These are phyloP conservation scores for Neodiprion pinetum DNA, from an alignment of 1,140 invertebrate genomes.

Conservation along the genomic window DNA sequence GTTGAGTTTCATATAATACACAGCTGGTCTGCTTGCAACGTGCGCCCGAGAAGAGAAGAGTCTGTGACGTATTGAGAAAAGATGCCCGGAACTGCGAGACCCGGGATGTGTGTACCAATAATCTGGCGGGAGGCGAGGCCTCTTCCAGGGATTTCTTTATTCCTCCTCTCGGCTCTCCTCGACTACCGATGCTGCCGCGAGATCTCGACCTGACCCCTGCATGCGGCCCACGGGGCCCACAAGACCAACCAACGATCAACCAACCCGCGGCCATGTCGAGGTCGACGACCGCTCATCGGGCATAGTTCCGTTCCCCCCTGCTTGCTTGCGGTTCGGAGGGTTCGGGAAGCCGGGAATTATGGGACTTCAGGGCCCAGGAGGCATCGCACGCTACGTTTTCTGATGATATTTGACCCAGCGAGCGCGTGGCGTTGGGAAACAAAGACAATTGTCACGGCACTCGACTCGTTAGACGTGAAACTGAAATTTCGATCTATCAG, in stretches of 20 bases:
- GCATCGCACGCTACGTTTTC: neutral
- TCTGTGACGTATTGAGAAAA: too few species aligned
- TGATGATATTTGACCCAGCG: neutral
- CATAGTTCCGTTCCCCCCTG: neutral
- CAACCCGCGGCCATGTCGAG: neutral
- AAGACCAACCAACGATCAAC: neutral
- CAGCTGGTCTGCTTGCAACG: too few species aligned
- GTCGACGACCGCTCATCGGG: constrained; percentile 9
- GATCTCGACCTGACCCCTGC: neutral
- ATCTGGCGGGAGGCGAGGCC: too few species aligned
- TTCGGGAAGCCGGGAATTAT: constrained; percentile 9
- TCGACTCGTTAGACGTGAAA: neutral
- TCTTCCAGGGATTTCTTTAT: too few species aligned
- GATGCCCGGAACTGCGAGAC: too few species aligned
- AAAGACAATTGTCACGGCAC: neutral
- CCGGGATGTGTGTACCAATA: too few species aligned
- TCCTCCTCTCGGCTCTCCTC: too few species aligned
- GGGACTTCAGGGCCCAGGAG: neutral
- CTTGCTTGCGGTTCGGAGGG: neutral
- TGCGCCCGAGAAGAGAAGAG: too few species aligned
- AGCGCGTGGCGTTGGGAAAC: neutral
- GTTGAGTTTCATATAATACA: neutral
- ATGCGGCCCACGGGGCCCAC: neutral
- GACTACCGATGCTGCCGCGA: neutral
- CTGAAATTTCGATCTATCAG: too few species aligned